Evolutionary conservation across 2,888 invertebrate species (phyloP), one percentile per base, ranked within the genome.

Genomic region (Aphidius colemani): DNA sequence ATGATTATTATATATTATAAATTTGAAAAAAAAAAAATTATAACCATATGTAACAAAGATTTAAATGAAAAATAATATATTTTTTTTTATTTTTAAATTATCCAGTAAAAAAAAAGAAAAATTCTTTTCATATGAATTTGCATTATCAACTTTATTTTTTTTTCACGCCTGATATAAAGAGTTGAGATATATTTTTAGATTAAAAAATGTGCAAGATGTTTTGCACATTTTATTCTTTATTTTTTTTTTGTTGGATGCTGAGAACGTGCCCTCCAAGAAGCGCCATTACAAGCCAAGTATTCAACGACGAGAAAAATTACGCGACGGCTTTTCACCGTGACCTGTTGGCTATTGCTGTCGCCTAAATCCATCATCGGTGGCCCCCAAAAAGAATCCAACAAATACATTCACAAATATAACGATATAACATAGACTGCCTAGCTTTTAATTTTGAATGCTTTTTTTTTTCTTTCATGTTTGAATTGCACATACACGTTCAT

Each of bases 291-390:
- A 61, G 67, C 66, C 61, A 65, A 63, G 44, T 58, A 65, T 68
- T 68, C 67, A 66, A 66, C 69, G 66, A 5, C 30, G 61, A 61
- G 63, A 41, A 58, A 53, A 63, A 59, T 63, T 50, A 59, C 53
- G 48, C 58, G 53, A 59, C 59, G 59, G 18, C 66, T 51, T 30
- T 67, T 70, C 63, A 65, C 70, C 70, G 62, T 70, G 70, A 70
- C 70, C 70, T 66, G 61, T 60, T 55, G 13, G 1, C 13, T 13
- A 13, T 58, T 41, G 11, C 65, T 64, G 63, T 61, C 66, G 67
- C 67, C 66, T 69, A 69, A 69, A 69, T 70, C 70, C 64, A 70
- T 70, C 70, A 68, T 68, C 70, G 53, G 53, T 61, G 61, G 61
- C 46, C 63, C 58, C 58, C 59, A 51, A 13, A 10, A n/a, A 61